Evolutionary conservation across 2,113 vertebrate genomes (phyloP), one percentile per base, ranked within the genome.

Genomic region (Cyprinodon variegatus): DNA sequence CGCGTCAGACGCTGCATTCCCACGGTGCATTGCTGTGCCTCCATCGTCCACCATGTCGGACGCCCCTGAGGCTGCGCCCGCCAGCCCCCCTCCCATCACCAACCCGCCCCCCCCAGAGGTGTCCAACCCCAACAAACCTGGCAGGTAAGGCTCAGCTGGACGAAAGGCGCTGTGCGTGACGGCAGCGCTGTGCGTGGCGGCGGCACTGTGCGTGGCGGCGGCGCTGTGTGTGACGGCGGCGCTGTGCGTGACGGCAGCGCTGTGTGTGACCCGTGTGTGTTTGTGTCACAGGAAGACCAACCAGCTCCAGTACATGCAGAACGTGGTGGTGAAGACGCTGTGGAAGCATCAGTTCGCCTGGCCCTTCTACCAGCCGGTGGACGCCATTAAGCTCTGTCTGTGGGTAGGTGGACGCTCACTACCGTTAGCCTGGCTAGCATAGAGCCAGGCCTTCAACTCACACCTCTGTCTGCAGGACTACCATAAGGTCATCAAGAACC

Each of bases 331-430:
- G 82, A 99, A 99, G 93, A 99, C 98, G 0, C 93, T 99, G 70
- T 99, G 98, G 98, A 99, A 97, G 74, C 98, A 99, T 88, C 98
- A 99, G 95, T 99, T 99, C 15, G 98, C 98, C 1, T 99, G 98
- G 98, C 98, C 98, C 10, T 99, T 99, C 93, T 98, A 99, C 91
- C 96, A 96, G 39, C 98, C 98, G 0, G 98, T 99, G 4, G 98
- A 99, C 11, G 96, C 97, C 46, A 95, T 98, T 92, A 99, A 98
- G 71, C 86, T 99, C 68, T 97, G 96, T 88, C 93, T 99, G 79
- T 95, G 96, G 0, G 98, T 99, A 81, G 15, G 97, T 3, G 11
- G 12, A 4, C 41, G 39, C 8, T 37, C 11, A 11, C 11, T 22
- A 15, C 11, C 13, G 39, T 20, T 17, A 41, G 0, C 7, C 17